These are phyloP conservation scores for Mesochorus sp. DNA, from an alignment of 2,888 invertebrate genomes.

Conservation along the genomic window DNA sequence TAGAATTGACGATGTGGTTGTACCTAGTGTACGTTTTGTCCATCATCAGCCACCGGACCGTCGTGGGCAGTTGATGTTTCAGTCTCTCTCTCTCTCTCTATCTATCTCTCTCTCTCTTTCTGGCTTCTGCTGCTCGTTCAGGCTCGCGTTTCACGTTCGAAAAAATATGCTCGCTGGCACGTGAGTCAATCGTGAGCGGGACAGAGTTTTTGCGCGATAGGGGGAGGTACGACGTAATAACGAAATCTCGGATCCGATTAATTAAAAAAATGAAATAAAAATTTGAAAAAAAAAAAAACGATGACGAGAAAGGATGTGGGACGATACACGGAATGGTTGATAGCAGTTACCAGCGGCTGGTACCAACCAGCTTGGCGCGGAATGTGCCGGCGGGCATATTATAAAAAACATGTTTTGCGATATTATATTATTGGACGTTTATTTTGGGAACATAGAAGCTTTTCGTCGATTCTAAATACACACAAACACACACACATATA, in stretches of 20 bases:
- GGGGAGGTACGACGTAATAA: constrained; percentile 59
- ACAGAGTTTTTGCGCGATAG: constrained; percentile 23
- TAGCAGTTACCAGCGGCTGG: constrained; percentile 45
- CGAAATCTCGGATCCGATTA: constrained; percentile 78
- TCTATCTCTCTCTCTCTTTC: constrained; percentile 33
- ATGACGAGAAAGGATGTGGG: constrained; percentile 59
- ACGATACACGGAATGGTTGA: constrained; percentile 32
- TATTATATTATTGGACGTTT: constrained; percentile 41
- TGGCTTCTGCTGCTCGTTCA: constrained; percentile 59
- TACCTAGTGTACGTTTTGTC: constrained; percentile 76
- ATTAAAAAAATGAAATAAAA: constrained; percentile 77
- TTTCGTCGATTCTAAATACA: not conserved
- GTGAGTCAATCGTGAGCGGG: constrained; percentile 77
- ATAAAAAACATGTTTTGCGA: constrained; percentile 13
- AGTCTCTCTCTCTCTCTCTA: constrained; percentile 63
- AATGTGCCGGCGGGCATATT: constrained; percentile 31
- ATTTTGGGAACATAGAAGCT: constrained; percentile 30
- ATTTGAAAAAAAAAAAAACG: not conserved
- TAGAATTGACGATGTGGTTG: constrained; percentile 58
- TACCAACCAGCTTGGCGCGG: constrained; percentile 2
- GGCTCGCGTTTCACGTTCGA: constrained; percentile 78
- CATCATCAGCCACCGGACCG: constrained; percentile 77
- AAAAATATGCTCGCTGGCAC: constrained; percentile 81
- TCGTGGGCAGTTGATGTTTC: constrained; percentile 75
- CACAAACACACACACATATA: not conserved